Base-by-base conservation (phyloP, 2,888 invertebrate genomes). In the Girardia tigrina region DNA sequence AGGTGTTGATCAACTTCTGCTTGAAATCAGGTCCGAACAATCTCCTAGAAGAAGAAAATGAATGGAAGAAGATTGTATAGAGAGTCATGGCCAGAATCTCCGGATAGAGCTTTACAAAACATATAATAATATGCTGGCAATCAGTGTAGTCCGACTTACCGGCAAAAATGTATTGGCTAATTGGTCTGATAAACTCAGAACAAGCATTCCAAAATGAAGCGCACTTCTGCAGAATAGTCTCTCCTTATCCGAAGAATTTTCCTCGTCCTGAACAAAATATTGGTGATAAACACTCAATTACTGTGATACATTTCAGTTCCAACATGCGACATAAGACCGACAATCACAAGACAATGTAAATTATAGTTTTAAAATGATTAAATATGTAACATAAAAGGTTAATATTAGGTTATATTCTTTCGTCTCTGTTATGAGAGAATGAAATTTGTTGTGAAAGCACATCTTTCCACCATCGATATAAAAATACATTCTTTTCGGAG, bases 71-170 rank as follows among this genome's bases (percentile, higher is more conserved):
- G 14, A 81, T 78, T 20, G 80, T 79, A 78, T 79, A 82, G 2
- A 83, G 77, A 6, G 82, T 79, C 76, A 83, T 83, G 23, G 82
- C 80, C 70, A 83, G 77, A 74, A 82, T 82, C 75, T 82, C 81
- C 1, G 81, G 81, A 76, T 83, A 83, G 0, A 80, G 81, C 83
- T 83, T 77, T 0, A 77, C 75, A 23, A 28, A 12, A 56, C 16
- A 36, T 8, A 36, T 36, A 12, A 36, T 36, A 12, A 12, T 16
- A 36, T 12, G 8, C 8, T 16, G 16, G 16, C n/a, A n/a, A 36
- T 36, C 16, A n/a, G n/a, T n/a, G n/a, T n/a, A n/a, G n/a, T n/a
- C 12, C 8, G 8, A 12, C 36, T 36, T 16, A 36, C 36, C 8
- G 23, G 2, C n/a, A 56, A 23, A 56, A 8, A 56, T 56, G 6